phyloP scores from a whole-genome alignment of 2,113 vertebrate species.

The Clarias magur region DNA sequence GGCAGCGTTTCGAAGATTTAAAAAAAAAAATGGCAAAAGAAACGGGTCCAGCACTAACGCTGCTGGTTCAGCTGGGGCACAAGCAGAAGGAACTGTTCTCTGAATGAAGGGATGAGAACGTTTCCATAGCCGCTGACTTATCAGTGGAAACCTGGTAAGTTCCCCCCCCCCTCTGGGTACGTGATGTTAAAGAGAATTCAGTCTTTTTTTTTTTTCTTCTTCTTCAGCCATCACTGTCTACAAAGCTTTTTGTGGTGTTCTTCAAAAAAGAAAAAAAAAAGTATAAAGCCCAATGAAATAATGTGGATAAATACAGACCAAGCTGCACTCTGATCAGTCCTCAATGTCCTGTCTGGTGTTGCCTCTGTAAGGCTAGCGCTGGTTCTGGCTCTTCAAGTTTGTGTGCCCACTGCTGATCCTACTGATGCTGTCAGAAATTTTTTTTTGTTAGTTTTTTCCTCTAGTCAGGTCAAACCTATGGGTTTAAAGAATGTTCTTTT shows the following conservation, averaged over 20 bases:
- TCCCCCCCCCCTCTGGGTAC: neutral
- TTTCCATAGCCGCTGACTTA: constrained; percentile 28
- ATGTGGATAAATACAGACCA: neutral
- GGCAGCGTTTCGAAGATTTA: constrained; percentile 45
- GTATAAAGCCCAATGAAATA: constrained; percentile 12
- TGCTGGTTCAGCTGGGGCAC: constrained; percentile 69
- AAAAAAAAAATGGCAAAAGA: neutral
- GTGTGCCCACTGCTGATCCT: neutral
- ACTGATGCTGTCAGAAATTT: neutral
- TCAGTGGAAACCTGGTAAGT: neutral
- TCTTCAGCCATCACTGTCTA: neutral
- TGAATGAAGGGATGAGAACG: constrained; percentile 14
- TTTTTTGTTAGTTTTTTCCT: neutral
- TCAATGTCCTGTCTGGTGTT: neutral
- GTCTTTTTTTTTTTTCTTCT: neutral
- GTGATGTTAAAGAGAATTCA: neutral
- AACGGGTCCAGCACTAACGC: constrained; percentile 61
- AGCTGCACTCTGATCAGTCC: constrained; percentile 1
- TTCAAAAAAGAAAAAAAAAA: neutral
- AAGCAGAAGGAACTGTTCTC: constrained; percentile 21
- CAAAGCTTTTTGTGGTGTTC: neutral
- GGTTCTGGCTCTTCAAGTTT: neutral
- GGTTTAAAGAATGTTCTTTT: neutral
- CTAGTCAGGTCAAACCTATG: neutral
- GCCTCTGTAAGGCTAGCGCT: constrained; percentile 13